A percentile compares a stretch with the other conserved stretches of the same genome.
These are phyloP conservation scores for Chloroclystis v-ata DNA, from an alignment of 2,888 invertebrate genomes.

Conservation along the genomic window DNA sequence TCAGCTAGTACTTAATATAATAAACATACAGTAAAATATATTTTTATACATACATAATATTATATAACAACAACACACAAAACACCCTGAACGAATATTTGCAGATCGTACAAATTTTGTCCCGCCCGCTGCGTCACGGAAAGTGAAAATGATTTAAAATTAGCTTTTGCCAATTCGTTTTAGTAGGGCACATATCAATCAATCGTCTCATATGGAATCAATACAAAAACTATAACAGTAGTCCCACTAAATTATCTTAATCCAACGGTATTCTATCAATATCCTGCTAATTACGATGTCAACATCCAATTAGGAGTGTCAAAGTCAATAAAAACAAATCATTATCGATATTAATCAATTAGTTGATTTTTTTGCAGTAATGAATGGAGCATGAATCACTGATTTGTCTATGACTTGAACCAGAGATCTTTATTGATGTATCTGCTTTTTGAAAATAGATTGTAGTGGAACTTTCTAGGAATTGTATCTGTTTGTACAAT, in stretches of 20 bases:
- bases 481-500: background rate
- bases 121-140: no score
- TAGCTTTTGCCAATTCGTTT: background rate
- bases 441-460: background rate
- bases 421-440: background rate
- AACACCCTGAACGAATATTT: no score
- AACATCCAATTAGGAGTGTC: slow-evolving; percentile 61
- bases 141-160: no score
- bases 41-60: no score
- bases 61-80: no score
- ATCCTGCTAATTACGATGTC: slow-evolving; percentile 52
- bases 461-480: background rate
- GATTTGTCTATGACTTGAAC: background rate
- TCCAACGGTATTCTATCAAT: slow-evolving; percentile 37
- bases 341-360: slow-evolving; percentile 31
- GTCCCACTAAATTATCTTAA: background rate
- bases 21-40: no score
- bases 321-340: slow-evolving; percentile 54
- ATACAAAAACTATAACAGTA: slow-evolving; percentile 15
- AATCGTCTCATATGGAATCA: background rate
- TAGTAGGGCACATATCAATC: background rate
- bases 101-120: no score
- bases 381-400: slow-evolving; percentile 6
- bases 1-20: no score
- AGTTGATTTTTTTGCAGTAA: slow-evolving; percentile 28